A percentile compares a stretch with the other conserved stretches of the same genome.
Evolutionary conservation across 2,797 vertebrate species (phyloP).

Genomic region (Pogonophryne albipinna): DNA sequence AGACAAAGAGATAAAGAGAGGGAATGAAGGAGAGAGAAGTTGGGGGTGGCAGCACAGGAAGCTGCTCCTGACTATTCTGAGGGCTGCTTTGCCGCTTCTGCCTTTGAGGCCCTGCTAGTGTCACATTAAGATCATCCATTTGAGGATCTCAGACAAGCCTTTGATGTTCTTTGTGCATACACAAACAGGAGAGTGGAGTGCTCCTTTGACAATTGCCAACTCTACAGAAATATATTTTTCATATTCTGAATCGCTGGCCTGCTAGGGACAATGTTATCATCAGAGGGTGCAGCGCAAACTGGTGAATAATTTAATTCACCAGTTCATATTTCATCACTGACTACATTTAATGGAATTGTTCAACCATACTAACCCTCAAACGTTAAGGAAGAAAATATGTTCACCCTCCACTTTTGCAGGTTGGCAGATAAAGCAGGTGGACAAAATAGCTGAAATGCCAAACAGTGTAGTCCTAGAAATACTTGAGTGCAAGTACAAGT

Average conservation of each 20-base stretch:
- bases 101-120: conserved; percentile 77
- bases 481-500: neutral
- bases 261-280: conserved; percentile 76
- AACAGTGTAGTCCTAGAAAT: conserved; percentile 7
- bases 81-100: conserved; percentile 68
- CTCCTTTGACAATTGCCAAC: conserved; percentile 80
- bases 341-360: conserved; percentile 66
- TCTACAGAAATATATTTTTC: conserved; percentile 72
- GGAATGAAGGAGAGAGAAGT: conserved; percentile 41
- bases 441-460: conserved; percentile 34
- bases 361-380: conserved; percentile 38
- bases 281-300: conserved; percentile 60
- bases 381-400: conserved; percentile 29
- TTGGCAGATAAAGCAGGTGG: conserved; percentile 35
- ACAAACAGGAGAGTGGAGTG: conserved; percentile 77
- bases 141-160: conserved; percentile 78
- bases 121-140: conserved; percentile 83
- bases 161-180: conserved; percentile 85
- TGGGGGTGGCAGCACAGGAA: conserved; percentile 62
- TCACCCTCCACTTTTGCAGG: conserved; percentile 10
- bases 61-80: conserved; percentile 72
- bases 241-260: conserved; percentile 67
- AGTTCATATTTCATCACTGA: conserved; percentile 78
- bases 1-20: conserved; percentile 59
- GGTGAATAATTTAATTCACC: conserved; percentile 80